Base-by-base conservation (phyloP, 2,797 vertebrate species). In the Halcyon smyrnensis region DNA sequence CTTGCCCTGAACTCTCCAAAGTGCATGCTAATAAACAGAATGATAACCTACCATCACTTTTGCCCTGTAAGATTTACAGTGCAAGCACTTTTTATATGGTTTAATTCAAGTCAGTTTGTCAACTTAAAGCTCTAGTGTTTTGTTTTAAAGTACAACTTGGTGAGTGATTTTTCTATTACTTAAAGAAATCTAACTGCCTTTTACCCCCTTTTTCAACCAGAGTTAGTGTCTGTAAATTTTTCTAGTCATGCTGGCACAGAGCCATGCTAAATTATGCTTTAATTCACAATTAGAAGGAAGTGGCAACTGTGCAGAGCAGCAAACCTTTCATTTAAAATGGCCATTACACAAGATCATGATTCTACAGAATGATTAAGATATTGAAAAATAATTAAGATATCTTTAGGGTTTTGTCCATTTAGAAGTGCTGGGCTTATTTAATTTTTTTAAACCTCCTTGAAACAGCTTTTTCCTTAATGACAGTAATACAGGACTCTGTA, bases 271-370 rank as follows among this genome's bases (percentile, higher is more conserved):
- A 94, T 97, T 98, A 92, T 81, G 30, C 94, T 97, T 97, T 96
- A 96, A 97, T 96, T 98, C 93, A 97, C 96, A 97, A 97, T 98
- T 97, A 97, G 89, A 96, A 89, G 76, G 88, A 97, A 97, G 73
- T 95, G 95, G 92, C 69, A 97, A 94, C 93, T 86, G 60, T 88
- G 84, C 91, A 93, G 89, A 95, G 97, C 93, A 95, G 77, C 93
- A 96, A 96, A 96, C 87, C 95, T 97, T 97, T 97, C 94, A 93
- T 97, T 96, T 95, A 95, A 96, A 96, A 95, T 93, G 73, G 39
- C 87, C 76, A 82, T 97, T 97, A 89, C 82, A 76, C 85, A 90
- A 95, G 77, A 96, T 96, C 65, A 76, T 96, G 88, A 97, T 97
- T 96, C 92, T 87, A 90, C 50, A 32, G 65, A 95, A 96, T 95